Evolutionary conservation across 2,888 invertebrate genomes (phyloP).

Genomic region (Melitaea athalia): DNA sequence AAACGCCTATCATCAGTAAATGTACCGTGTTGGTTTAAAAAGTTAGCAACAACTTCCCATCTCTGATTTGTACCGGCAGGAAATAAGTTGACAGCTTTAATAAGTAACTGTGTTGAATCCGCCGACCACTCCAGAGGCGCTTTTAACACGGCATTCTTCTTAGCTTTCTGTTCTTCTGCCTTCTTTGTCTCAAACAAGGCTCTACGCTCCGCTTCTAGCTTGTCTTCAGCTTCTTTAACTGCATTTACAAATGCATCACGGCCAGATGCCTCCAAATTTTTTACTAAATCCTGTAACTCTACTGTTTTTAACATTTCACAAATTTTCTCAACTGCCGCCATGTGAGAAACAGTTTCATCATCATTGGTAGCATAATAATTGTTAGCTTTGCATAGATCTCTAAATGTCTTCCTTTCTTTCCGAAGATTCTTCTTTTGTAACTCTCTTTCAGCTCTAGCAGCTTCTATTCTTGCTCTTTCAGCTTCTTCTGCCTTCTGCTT

Average conservation of each 20-base stretch:
- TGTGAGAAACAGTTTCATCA: slow-evolving; percentile 88
- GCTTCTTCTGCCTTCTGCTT: slow-evolving; percentile 91
- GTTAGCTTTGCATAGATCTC: slow-evolving; percentile 90
- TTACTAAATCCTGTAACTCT: slow-evolving; percentile 90
- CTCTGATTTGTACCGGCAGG: slow-evolving; percentile 97
- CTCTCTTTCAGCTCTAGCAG: slow-evolving; percentile 92
- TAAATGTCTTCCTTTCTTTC: slow-evolving; percentile 90
- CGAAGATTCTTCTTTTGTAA: slow-evolving; percentile 92
- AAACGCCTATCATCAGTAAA: slow-evolving; percentile 83
- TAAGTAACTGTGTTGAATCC: slow-evolving; percentile 93
- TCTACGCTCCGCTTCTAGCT: slow-evolving; percentile 89
- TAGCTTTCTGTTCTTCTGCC: slow-evolving; percentile 70
- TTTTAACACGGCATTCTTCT: slow-evolving; percentile 70
- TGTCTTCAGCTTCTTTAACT: slow-evolving; percentile 87
- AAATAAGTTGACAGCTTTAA: slow-evolving; percentile 98
- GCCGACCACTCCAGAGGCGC: slow-evolving; percentile 88
- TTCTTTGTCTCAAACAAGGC: slow-evolving; percentile 80
- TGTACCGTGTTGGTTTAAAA: slow-evolving; percentile 93
- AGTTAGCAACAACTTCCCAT: slow-evolving; percentile 97
- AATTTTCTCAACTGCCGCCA: slow-evolving; percentile 96
- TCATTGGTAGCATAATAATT: slow-evolving; percentile 89
- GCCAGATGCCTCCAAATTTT: slow-evolving; percentile 84
- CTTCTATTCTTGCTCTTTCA: slow-evolving; percentile 91
- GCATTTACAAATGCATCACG: slow-evolving; percentile 85
- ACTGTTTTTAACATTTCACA: slow-evolving; percentile 89